Conservation (phyloP, 2,888 invertebrate species). For the Sipha maydis region DNA sequence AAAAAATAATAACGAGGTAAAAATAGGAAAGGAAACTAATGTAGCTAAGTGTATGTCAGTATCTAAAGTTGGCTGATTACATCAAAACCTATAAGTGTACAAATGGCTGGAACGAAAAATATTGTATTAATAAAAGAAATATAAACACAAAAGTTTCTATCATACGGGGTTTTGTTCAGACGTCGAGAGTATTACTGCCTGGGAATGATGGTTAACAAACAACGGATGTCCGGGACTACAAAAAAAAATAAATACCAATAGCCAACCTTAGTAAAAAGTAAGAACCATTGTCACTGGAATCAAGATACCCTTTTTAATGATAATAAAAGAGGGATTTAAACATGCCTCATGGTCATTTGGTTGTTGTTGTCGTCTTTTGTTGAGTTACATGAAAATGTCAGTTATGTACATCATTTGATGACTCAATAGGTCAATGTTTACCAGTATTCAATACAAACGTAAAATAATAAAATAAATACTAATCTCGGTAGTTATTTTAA, state of each 20-base stretch:
- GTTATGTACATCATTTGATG: neutral
- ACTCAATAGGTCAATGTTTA: neutral
- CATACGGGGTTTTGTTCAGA: neutral
- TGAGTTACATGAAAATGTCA: neutral
- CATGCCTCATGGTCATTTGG: neutral
- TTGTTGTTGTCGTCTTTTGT: slow-evolving; percentile 19
- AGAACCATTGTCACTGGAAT: slow-evolving; percentile 29
- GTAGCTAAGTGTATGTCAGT: neutral
- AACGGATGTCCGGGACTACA: slow-evolving; percentile 9
- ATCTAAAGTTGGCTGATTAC: neutral
- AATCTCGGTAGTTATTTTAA: neutral
- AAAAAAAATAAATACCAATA: slow-evolving; percentile 14
- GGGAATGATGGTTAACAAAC: slow-evolving; percentile 8
- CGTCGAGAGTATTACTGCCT: neutral
- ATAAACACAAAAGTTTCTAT: slow-evolving; percentile 10
- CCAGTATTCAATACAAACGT: neutral
- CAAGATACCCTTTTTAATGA: slow-evolving; percentile 1
- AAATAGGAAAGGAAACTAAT: neutral
- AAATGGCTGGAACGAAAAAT: neutral
- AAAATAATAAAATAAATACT: neutral
- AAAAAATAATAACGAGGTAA: neutral
- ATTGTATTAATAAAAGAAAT: neutral
- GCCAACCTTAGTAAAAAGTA: neutral
- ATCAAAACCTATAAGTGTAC: neutral
- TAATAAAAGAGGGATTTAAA: slow-evolving; percentile 1